Conservation (phyloP, 2,113 vertebrate genomes). For the Danionella cerebrum region DNA sequence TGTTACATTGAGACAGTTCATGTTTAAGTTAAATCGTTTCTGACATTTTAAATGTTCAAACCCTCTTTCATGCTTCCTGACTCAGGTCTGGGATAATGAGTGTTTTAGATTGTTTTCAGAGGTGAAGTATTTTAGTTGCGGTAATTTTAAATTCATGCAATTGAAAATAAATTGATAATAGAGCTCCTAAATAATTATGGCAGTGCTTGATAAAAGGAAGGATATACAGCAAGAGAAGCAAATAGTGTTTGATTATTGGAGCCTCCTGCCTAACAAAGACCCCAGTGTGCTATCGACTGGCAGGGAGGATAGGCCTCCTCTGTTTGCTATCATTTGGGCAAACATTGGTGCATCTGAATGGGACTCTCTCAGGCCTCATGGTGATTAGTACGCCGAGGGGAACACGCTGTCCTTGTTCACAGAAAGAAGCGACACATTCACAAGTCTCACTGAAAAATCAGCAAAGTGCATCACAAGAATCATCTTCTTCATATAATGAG, state of each 20-base stretch:
- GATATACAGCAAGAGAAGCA: neutral
- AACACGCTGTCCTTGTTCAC: slow-evolving; percentile 18
- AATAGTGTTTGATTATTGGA: slow-evolving; percentile 18
- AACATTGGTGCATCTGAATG: slow-evolving; percentile 40
- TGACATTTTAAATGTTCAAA: too few relatives aligned
- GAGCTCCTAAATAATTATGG: too few relatives aligned
- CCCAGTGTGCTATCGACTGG: slow-evolving; percentile 45
- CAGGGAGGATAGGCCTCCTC: slow-evolving; percentile 33
- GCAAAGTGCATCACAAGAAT: neutral
- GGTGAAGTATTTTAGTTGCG: too few relatives aligned
- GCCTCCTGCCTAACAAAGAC: slow-evolving; percentile 36
- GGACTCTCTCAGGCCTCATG: slow-evolving; percentile 19
- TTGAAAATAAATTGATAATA: too few relatives aligned
- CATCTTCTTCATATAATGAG: neutral
- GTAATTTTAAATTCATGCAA: too few relatives aligned
- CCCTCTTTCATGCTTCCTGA: too few relatives aligned
- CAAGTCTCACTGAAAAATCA: neutral
- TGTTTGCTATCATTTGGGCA: slow-evolving; percentile 44
- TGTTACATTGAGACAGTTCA: too few relatives aligned
- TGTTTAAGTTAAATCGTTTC: too few relatives aligned
- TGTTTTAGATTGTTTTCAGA: too few relatives aligned
- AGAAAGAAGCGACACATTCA: neutral
- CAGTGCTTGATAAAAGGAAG: neutral
- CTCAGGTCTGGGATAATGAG: too few relatives aligned
- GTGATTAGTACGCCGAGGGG: slow-evolving; percentile 29